Evolutionary conservation across 2,888 invertebrate genomes (phyloP), one percentile per base, ranked within the genome.

Genomic region (Plusia festucae): DNA sequence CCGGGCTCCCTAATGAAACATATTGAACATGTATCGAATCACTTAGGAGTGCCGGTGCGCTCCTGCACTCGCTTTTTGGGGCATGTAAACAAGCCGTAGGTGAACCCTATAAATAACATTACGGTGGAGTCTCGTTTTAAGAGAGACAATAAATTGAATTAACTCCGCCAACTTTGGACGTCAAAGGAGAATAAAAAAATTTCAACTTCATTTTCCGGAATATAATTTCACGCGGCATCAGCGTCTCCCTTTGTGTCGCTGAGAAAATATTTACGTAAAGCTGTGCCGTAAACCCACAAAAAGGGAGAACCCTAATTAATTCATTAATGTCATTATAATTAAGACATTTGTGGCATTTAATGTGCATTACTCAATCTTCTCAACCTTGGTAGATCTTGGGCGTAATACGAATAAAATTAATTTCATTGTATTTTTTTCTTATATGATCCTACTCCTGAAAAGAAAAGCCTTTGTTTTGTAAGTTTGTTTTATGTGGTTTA

Each of bases 1-100:
- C 89, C 89, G 91, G 81, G 86, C 89, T 90, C 85, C 90, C 89
- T 95, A 94, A 95, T 94, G 94, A 95, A 94, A 94, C 94, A 93
- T 94, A 94, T 94, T 94, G 94, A 93, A 93, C 91, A 90, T 93
- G 93, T 94, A 94, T 95, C 92, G 93, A 93, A 93, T 93, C 94
- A 95, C 94, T 95, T 95, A 95, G 93, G 87, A 88, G 80, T 82
- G 81, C 85, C 85, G 88, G 88, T 91, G 91, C 91, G 92, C 91
- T 91, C 83, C 90, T 92, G 92, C 92, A 92, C 90, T 91, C 90
- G 86, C 90, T 90, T 92, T 91, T 91, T 86, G 87, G 88, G 84
- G 83, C 88, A 87, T 85, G 87, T 87, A 91, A 92, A 93, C 92
- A 91, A 91, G 87, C 87, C 91, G 90, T 92, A 92, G 93, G 93